Evolutionary conservation across 2,113 vertebrate genomes (phyloP).

Genomic region (Tonatia bakeri): DNA sequence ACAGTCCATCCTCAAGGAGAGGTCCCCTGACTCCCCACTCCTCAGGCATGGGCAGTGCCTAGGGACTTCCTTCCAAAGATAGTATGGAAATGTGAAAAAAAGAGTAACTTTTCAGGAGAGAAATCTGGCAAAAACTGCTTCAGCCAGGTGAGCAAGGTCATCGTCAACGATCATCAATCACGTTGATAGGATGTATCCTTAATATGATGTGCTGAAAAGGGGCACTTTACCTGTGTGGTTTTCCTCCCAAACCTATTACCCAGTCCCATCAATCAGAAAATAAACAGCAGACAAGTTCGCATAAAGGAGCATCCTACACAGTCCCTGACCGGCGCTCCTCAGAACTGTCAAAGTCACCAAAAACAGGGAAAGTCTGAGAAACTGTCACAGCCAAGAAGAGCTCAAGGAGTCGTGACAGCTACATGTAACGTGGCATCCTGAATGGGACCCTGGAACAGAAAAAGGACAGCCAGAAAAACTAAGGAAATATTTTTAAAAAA

Average conservation of each 20-base stretch:
- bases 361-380: background rate
- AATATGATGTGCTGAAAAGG: background rate
- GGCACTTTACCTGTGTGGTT: background rate
- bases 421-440: background rate
- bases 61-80: background rate
- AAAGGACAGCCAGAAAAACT: background rate
- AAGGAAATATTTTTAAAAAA: background rate
- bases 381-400: background rate
- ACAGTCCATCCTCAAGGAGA: too few species aligned
- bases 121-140: background rate
- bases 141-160: background rate
- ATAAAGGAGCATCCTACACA: background rate
- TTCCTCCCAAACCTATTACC: background rate
- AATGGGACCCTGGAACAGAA: background rate
- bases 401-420: background rate
- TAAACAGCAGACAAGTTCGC: background rate
- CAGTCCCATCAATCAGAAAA: background rate
- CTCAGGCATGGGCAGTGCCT: background rate
- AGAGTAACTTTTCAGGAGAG: background rate
- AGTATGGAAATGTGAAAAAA: background rate
- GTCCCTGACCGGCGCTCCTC: background rate
- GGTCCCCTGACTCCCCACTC: background rate
- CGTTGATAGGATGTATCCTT: background rate
- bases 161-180: background rate
- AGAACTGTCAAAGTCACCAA: background rate